Evolutionary conservation across 2,797 vertebrate species (phyloP), one percentile per base, ranked within the genome.

Genomic region (Peromyscus eremicus): DNA sequence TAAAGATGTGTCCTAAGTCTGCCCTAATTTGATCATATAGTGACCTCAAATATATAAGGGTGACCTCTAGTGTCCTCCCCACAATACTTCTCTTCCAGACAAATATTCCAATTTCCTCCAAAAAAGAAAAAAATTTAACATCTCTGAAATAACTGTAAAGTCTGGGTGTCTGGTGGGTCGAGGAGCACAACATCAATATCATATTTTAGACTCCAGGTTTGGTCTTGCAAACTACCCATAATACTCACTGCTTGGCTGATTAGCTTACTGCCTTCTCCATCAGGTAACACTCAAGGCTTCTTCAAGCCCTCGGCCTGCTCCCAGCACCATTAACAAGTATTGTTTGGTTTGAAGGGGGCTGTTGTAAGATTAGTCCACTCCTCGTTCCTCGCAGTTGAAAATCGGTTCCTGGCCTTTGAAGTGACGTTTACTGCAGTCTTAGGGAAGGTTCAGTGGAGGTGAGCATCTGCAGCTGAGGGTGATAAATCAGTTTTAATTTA

Each of bases 331-430:
- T 27, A 3, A 16, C 80, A 79, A 73, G 89, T 1, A 14, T 52
- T 46, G 60, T 25, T 89, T 73, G 52, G 62, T 71, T 70, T 73
- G 71, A 95, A 90, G 57, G 76, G 90, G 49, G 0, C 77, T 79
- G 60, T 70, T 79, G 75, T 16, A 76, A 64, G n/a, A 77, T 83
- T 37, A 89, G 91, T 34, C 52, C 49, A 49, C 49, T 49, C 46
- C 46, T 10, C 43, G 43, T 4, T 87, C 92, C 43, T 94, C 71
- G 16, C 27, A 37, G n/a, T 55, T 70, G 86, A 93, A 92, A 96
- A 40, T 64, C 87, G 83, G 90, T 81, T 62, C 95, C 75, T 77
- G 95, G 75, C 57, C 94, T 97, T 79, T 93, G 92, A 95, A 89
- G 93, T 93, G 96, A 70, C 93, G 79, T 95, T 91, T 92, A 77